phyloP scores from a whole-genome alignment of 2,113 vertebrate species.

The Pteropus alecto region DNA sequence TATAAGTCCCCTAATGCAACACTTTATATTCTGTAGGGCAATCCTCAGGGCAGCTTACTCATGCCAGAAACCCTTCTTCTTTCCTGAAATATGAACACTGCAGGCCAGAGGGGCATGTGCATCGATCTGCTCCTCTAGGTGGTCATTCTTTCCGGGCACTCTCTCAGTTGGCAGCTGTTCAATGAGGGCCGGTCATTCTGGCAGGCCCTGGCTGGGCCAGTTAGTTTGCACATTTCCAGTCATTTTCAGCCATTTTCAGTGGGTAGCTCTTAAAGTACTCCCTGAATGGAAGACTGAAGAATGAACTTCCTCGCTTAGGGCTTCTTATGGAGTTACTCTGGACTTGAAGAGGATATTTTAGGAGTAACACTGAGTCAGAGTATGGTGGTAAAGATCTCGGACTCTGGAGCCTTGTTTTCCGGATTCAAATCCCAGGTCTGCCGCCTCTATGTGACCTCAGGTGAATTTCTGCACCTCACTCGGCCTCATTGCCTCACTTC shows the following conservation, averaged over 20 bases:
- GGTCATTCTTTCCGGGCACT: background rate
- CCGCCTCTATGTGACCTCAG: background rate
- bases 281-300: background rate
- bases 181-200: background rate
- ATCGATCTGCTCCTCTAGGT: rapidly evolving
- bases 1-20: background rate
- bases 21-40: background rate
- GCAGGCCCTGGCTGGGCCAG: background rate
- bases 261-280: background rate
- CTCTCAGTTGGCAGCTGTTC: too few relatives aligned
- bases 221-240: background rate
- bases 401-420: background rate
- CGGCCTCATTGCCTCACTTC: background rate
- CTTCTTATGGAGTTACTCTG: background rate
- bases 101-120: background rate
- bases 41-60: background rate
- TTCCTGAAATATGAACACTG: background rate
- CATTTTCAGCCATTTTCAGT: background rate
- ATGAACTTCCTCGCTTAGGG: background rate
- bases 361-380: background rate
- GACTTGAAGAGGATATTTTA: background rate
- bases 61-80: background rate
- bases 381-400: background rate
- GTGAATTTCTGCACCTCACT: background rate
- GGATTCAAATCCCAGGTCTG: background rate